Evolutionary conservation across 2,888 invertebrate genomes (phyloP).

Genomic region (Caenorhabditis sinica): DNA sequence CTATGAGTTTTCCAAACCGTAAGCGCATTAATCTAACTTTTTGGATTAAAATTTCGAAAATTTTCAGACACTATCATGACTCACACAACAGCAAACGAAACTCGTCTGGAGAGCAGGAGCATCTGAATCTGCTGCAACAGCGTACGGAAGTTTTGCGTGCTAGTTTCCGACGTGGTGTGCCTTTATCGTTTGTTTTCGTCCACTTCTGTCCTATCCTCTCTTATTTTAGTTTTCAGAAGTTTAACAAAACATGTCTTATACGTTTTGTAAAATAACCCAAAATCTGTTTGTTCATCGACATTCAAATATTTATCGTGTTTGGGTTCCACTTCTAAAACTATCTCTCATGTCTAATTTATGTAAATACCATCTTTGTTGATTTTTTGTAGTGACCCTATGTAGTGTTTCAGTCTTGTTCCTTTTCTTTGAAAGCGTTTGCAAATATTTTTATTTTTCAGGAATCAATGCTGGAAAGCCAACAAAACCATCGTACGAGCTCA

Average conservation of each 20-base stretch:
- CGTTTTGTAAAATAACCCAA: no score
- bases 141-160: slow-evolving; percentile 61
- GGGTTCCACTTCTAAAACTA: no score
- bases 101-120: slow-evolving; percentile 37
- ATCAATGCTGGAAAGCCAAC: slow-evolving; percentile 39
- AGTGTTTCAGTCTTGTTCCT: neutral
- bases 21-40: neutral
- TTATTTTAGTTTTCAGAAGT: neutral
- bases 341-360: no score
- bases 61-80: slow-evolving; percentile 20
- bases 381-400: neutral
- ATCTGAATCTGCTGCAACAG: slow-evolving; percentile 50
- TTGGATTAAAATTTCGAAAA: no score
- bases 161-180: slow-evolving; percentile 62
- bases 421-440: neutral
- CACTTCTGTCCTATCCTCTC: slow-evolving; percentile 1
- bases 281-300: no score
- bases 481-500: slow-evolving; percentile 46
- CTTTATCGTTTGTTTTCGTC: slow-evolving; percentile 29
- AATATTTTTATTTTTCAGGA: slow-evolving; percentile 18
- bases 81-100: slow-evolving; percentile 12
- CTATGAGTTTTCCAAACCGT: slow-evolving; percentile 30
- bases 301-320: no score
- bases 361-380: no score
- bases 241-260: neutral